These are phyloP conservation scores for Torymus tubicola DNA, from an alignment of 2,888 invertebrate species.

Conservation along the genomic window DNA sequence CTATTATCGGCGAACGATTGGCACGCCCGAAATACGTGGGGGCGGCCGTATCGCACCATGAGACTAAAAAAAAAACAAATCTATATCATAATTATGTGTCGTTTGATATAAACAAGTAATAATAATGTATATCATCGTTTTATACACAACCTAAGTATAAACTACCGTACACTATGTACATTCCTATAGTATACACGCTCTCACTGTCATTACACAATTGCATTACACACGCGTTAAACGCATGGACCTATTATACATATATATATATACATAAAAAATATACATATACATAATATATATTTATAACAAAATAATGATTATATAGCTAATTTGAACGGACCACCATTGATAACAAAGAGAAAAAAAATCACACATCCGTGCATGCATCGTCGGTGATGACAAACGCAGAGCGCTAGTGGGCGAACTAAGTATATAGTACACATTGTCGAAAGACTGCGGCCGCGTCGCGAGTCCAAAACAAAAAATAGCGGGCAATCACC, in stretches of 20 bases:
- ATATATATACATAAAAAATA: conserved; percentile 57
- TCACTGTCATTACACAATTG: conserved; percentile 70
- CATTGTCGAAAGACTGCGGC: too few relatives aligned
- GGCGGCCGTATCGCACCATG: conserved; percentile 69
- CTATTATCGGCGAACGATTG: conserved; percentile 69
- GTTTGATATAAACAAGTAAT: conserved; percentile 75
- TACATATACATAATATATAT: conserved; percentile 55
- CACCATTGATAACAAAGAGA: conserved; percentile 62
- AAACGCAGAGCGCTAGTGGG: conserved; percentile 19
- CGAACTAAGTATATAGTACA: neutral
- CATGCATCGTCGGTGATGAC: conserved; percentile 53
- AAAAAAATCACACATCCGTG: conserved; percentile 54
- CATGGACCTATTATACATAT: conserved; percentile 70
- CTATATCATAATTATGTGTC: conserved; percentile 76
- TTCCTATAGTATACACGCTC: conserved; percentile 73
- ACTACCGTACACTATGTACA: conserved; percentile 75
- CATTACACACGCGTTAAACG: conserved; percentile 70
- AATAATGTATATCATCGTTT: conserved; percentile 75
- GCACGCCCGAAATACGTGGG: neutral
- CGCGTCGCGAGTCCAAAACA: too few relatives aligned
- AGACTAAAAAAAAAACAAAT: conserved; percentile 74
- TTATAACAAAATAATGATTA: conserved; percentile 66
- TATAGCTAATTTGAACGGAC: conserved; percentile 71
- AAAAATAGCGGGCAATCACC: too few relatives aligned
- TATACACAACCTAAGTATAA: conserved; percentile 75